These are phyloP conservation scores for Stenopsyche tienmushanensis DNA, from an alignment of 1,140 invertebrate species.

Conservation along the genomic window DNA sequence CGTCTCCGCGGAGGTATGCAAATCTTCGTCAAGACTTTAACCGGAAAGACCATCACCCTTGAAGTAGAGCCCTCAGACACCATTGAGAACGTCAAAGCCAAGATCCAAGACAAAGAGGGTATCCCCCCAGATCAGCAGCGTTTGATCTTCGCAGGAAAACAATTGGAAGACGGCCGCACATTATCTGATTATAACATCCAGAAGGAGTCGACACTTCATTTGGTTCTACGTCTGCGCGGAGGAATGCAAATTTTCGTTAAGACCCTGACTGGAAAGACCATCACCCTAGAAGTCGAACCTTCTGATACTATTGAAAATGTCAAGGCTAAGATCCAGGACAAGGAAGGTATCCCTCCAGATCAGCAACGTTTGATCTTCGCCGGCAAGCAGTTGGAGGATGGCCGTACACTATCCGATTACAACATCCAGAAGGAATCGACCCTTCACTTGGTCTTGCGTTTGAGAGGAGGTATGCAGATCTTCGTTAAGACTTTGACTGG, in stretches of 20 bases:
- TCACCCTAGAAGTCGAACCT: conserved; percentile 68
- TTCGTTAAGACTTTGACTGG: conserved; percentile 74
- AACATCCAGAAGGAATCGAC: conserved; percentile 48
- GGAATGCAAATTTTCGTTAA: conserved; percentile 69
- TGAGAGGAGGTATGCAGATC: conserved; percentile 70
- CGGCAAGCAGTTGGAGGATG: conserved; percentile 73
- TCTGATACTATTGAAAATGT: conserved; percentile 75
- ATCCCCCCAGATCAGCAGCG: conserved; percentile 70
- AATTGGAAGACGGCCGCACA: conserved; percentile 68
- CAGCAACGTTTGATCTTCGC: too few species aligned
- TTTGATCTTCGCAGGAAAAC: conserved; percentile 71
- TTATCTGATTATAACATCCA: conserved; percentile 69
- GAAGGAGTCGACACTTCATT: conserved; percentile 72
- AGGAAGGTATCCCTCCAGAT: too few species aligned
- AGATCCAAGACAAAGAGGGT: conserved; percentile 75
- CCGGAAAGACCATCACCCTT: conserved; percentile 74
- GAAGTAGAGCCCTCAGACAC: conserved; percentile 77
- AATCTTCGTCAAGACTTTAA: conserved; percentile 76
- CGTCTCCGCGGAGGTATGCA: conserved; percentile 73
- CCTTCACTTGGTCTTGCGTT: conserved; percentile 67
- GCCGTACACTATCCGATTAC: conserved; percentile 70
- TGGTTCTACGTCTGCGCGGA: conserved; percentile 63
- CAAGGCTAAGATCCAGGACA: conserved; percentile 71
- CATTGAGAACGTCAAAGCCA: conserved; percentile 77
- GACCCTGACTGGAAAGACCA: conserved; percentile 69